Conservation (phyloP, 1,140 invertebrate genomes). For the Trissolcus basalis region DNA sequence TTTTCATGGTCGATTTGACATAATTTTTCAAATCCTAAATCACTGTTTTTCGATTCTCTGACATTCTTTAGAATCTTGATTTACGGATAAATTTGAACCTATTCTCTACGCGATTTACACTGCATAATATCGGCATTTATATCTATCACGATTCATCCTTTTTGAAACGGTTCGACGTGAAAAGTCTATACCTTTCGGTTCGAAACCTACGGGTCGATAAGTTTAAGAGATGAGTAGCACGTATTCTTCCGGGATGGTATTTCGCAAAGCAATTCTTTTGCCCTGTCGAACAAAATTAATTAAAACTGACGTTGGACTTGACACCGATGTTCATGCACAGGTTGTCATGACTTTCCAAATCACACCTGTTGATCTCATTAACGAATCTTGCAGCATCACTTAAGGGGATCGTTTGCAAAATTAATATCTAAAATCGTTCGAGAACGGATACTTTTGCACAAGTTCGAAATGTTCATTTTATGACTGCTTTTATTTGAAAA, state of each 20-base stretch:
- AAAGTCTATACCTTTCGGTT: conserved; percentile 10
- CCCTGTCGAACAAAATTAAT: conserved; percentile 27
- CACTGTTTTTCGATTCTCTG: background rate
- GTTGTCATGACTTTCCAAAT: conserved; percentile 34
- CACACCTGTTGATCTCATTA: conserved; percentile 59
- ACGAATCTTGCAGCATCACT: conserved; percentile 38
- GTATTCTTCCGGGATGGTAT: conserved; percentile 8
- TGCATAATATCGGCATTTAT: conserved; percentile 27
- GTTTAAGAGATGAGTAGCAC: conserved; percentile 11
- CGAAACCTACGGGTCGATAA: conserved; percentile 31
- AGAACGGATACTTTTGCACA: too few species aligned
- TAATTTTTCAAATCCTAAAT: too few species aligned
- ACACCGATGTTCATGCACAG: conserved; percentile 35
- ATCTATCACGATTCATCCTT: conserved; percentile 31
- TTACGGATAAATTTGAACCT: conserved; percentile 10
- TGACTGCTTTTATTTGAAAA: too few species aligned
- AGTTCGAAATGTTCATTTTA: too few species aligned
- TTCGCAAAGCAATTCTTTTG: conserved; percentile 2
- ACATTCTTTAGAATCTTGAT: background rate
- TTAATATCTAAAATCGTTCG: too few species aligned
- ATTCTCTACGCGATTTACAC: conserved; percentile 17
- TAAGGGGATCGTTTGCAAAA: conserved; percentile 9
- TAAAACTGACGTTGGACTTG: conserved; percentile 39
- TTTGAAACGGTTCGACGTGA: conserved; percentile 21
- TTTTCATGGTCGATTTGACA: too few species aligned